Conservation (phyloP, 2,113 vertebrate species). For the Ctenodactylus gundi region DNA sequence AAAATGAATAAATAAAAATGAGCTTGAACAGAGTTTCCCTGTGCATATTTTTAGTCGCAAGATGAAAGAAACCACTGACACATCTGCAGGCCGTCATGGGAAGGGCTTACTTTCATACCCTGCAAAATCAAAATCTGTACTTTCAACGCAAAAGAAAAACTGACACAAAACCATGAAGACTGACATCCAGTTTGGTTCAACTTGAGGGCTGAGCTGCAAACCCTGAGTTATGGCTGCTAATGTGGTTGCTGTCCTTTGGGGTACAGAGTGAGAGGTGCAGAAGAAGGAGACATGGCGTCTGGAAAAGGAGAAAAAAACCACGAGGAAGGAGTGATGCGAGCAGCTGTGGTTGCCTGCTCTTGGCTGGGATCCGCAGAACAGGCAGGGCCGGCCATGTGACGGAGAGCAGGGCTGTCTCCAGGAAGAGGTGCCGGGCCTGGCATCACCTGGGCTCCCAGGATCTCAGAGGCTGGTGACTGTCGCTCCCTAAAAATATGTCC, state of each 20-base stretch:
- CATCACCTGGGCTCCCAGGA: neutral
- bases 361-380: neutral
- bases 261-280: neutral
- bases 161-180: neutral
- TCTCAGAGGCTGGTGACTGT: neutral
- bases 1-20: neutral
- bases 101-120: neutral
- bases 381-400: neutral
- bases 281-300: neutral
- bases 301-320: neutral
- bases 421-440: neutral
- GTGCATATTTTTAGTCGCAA: neutral
- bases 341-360: too few species aligned
- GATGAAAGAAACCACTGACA: neutral
- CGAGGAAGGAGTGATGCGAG: neutral
- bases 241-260: neutral
- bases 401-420: too few species aligned
- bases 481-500: rapidly evolving
- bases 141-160: neutral
- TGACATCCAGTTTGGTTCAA: neutral
- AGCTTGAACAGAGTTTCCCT: neutral
- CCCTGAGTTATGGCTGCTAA: neutral
- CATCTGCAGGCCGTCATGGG: neutral
- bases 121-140: neutral
- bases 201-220: neutral